Conservation (phyloP, 64 coral and sea anemone genomes). For the Hydrozoanthus tunicans region DNA sequence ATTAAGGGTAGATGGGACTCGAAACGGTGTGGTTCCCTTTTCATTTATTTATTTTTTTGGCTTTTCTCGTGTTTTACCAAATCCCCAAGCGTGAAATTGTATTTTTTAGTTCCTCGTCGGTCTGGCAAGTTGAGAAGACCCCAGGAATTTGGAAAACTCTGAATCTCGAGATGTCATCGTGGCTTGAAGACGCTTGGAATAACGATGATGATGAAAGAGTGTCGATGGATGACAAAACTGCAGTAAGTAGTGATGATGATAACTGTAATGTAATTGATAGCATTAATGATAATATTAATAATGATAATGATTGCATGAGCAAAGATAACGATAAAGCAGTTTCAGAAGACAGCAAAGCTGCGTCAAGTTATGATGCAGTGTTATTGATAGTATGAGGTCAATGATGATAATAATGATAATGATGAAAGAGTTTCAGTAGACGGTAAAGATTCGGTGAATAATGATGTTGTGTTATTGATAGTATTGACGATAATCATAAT, state of each 20-base stretch:
- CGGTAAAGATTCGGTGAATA: neutral
- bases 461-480: too few species aligned
- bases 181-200: slow-evolving; percentile 97
- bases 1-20: too few species aligned
- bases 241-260: neutral
- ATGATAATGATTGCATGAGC: neutral
- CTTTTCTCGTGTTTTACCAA: too few species aligned
- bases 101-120: slow-evolving; percentile 78
- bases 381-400: too few species aligned
- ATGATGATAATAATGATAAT: neutral
- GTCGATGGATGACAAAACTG: slow-evolving; percentile 57
- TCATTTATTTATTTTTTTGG: too few species aligned
- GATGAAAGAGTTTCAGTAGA: neutral
- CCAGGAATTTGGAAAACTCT: slow-evolving; percentile 81
- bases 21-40: too few species aligned
- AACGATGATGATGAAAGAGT: slow-evolving; percentile 64
- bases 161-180: slow-evolving; percentile 77
- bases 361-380: too few species aligned
- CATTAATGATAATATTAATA: neutral
- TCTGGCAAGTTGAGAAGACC: slow-evolving; percentile 91
- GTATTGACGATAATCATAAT: too few species aligned
- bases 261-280: neutral
- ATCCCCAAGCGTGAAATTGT: neutral
- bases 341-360: neutral
- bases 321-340: neutral